Conservation (phyloP, 2,888 invertebrate species). For the Lycocerus yunnanus region DNA sequence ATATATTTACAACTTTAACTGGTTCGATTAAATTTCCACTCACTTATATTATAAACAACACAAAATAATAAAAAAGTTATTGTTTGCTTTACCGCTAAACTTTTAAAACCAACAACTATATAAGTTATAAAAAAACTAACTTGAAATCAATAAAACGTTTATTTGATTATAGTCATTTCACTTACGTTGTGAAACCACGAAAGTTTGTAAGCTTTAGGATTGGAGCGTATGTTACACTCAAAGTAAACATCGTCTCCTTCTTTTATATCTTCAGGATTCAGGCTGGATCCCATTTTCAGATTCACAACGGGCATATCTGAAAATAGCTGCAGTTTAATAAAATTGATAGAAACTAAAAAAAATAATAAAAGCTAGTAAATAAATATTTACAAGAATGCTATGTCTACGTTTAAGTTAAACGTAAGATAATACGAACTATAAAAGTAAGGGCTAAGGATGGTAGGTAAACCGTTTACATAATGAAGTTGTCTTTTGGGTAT, state of each 20-base stretch:
- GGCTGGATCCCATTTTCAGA: constrained; percentile 80
- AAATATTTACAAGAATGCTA: neutral
- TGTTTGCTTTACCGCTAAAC: neutral
- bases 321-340: constrained; percentile 38
- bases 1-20: constrained; percentile 1
- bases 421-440: neutral
- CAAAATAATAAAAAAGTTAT: constrained; percentile 32
- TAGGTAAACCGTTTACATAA: neutral
- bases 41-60: neutral
- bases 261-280: constrained; percentile 86
- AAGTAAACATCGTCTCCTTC: constrained; percentile 90
- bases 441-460: neutral
- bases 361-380: neutral
- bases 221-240: constrained; percentile 82
- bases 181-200: constrained; percentile 89
- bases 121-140: constrained; percentile 3
- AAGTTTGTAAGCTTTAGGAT: constrained; percentile 82
- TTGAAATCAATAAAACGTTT: constrained; percentile 9
- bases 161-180: constrained; percentile 42
- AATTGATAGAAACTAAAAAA: neutral
- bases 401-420: neutral
- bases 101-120: neutral
- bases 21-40: neutral
- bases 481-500: neutral
- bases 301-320: constrained; percentile 81